Conservation (phyloP, 2,888 invertebrate species). For the Cerastis leucographa region DNA sequence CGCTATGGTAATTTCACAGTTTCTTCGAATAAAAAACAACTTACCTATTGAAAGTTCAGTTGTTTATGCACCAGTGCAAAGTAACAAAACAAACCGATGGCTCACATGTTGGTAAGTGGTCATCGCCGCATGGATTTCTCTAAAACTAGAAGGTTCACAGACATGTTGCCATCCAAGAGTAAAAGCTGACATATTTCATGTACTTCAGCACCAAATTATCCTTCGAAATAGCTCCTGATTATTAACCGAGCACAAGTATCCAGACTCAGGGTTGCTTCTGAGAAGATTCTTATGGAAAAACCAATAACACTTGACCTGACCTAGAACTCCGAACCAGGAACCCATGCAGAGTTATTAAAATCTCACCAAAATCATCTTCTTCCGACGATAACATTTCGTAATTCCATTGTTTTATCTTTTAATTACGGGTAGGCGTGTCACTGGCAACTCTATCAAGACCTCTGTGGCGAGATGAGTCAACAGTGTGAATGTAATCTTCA, state of each 20-base stretch:
- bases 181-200: too few relatives aligned
- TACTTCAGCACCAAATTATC: too few relatives aligned
- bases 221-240: too few relatives aligned
- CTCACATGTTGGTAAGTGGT: too few relatives aligned
- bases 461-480: constrained; percentile 56
- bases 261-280: neutral
- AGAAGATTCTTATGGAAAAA: neutral
- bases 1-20: constrained; percentile 11
- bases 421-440: constrained; percentile 45
- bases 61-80: too few relatives aligned
- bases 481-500: constrained; percentile 40
- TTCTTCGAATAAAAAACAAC: neutral
- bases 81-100: too few relatives aligned
- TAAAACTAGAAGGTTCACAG: too few relatives aligned
- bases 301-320: neutral
- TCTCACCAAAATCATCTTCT: constrained; percentile 7
- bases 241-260: too few relatives aligned
- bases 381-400: constrained; percentile 33
- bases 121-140: too few relatives aligned
- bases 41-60: neutral
- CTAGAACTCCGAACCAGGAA: neutral
- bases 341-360: neutral
- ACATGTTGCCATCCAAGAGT: too few relatives aligned
- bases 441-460: neutral
- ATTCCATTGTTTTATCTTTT: constrained; percentile 40